A percentile compares a stretch with the other conserved stretches of the same genome.
phyloP scores from a whole-genome alignment of 2,888 invertebrate species.

The Cheilosia soror region DNA sequence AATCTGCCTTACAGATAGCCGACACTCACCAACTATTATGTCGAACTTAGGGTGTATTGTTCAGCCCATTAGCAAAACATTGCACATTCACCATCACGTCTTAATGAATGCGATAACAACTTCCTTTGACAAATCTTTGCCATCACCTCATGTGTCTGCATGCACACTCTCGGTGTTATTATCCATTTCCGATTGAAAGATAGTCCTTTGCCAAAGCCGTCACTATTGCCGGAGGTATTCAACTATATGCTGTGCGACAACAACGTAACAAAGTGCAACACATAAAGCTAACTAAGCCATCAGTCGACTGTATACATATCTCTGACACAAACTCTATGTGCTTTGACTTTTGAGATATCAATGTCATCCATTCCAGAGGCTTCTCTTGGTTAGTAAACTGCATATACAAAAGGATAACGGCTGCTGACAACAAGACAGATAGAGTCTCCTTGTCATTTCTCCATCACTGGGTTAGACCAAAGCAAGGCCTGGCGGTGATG shows the following conservation, averaged over 20 bases:
- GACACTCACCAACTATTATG: too few relatives aligned
- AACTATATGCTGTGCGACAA: slow-evolving; percentile 22
- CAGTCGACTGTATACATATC: slow-evolving; percentile 4
- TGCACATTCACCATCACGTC: neutral
- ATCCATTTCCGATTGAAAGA: slow-evolving; percentile 7
- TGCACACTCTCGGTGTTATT: neutral
- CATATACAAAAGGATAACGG: slow-evolving; percentile 28
- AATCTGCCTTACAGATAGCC: too few relatives aligned
- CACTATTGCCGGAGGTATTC: slow-evolving; percentile 27
- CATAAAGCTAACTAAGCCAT: slow-evolving; percentile 41
- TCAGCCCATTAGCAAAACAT: neutral
- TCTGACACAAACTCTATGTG: neutral
- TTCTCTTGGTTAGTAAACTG: slow-evolving; percentile 24
- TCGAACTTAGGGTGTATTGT: too few relatives aligned
- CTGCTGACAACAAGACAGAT: slow-evolving; percentile 48
- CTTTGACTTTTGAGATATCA: slow-evolving; percentile 60
- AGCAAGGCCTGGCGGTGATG: slow-evolving; percentile 19
- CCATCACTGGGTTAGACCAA: slow-evolving; percentile 7
- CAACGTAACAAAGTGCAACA: slow-evolving; percentile 40
- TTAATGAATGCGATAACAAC: slow-evolving; percentile 39
- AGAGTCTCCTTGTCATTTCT: slow-evolving; percentile 31
- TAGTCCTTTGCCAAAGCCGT: slow-evolving; percentile 2
- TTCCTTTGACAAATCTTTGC: slow-evolving; percentile 31
- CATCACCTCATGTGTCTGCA: neutral
- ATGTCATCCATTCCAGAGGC: slow-evolving; percentile 26